Evolutionary conservation across 2,888 invertebrate species (phyloP), one percentile per base, ranked within the genome.

Genomic region (Ypsolopha scabrella): DNA sequence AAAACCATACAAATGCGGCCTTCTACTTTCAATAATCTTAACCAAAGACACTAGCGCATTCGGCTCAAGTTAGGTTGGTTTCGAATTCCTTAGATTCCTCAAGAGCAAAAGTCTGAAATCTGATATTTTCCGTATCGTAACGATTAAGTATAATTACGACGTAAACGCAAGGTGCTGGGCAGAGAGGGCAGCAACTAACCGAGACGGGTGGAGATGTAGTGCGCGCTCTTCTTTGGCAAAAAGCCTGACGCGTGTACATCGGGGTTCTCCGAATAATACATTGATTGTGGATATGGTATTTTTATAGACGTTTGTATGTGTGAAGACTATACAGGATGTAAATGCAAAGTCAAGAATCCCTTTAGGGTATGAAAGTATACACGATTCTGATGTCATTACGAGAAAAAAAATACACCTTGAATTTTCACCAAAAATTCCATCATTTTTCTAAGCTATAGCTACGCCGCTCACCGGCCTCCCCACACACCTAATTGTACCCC

Each of bases 121-220:
- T 41, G 78, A 80, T 78, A 77, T 63, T 73, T 76, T 77, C 49
- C 50, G 55, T 38, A 37, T 48, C 55, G 57, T 54, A 56, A 50
- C 59, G 55, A 64, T 64, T 63, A 58, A 54, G 54, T 54, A 60
- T 61, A 63, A 68, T 67, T 65, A 63, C 51, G 52, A 55, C 55
- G 13, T 10, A 46, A 34, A 11, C 24, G 38, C 14, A 7, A 6
- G 49, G 49, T 41, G 35, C 37, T 24, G 36, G 53, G 52, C 51
- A 36, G 43, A 8, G 41, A 49, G 34, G 39, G 55, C 51, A 53
- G 51, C 50, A 48, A 24, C 24, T 24, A 48, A 44, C 52, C 51
- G 53, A 48, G 36, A 50, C 50, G 11, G 11, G 4, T 1, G n/a
- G n/a, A n/a, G 9, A 35, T 34, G 34, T 46, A 35, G 46, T 14